Base-by-base conservation (phyloP, 2,113 vertebrate species). In the Cryptotis parvus region DNA sequence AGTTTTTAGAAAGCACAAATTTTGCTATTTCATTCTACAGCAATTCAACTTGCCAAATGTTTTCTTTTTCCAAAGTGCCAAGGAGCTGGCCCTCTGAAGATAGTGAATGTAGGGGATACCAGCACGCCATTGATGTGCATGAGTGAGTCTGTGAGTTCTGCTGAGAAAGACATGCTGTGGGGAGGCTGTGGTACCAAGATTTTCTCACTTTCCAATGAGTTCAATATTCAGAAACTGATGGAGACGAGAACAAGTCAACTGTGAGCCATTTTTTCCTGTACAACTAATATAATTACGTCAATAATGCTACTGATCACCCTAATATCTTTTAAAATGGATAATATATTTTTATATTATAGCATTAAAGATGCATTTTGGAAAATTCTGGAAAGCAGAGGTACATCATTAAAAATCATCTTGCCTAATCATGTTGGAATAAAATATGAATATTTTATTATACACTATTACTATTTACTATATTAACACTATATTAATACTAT, bases 101-200 rank as follows among this genome's bases (percentile, higher is more conserved):
- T 96, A 0, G 33, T 99, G 9, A 95, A 86, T 20, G 92, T 99
- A 78, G 99, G 99, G 43, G 97, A 97, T 79, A 84, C 97, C 79
- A 99, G 96, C 95, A 99, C 99, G 1, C 99, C 99, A 0, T 78
- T 99, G 52, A 97, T 99, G 98, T 99, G 98, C 91, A 79, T 99
- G 95, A 98, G 97, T 0, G 98, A 98, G 92, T 99, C 99, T 0
- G 84, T 89, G 12, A 97, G 97, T 81, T 95, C 98, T 24, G 88
- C 97, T 86, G 99, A 99, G 95, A 98, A 97, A 96, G 97, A 97
- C 80, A 82, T 90, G 0, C 96, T 98, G 90, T 99, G 99, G 99
- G 99, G 98, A 70, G 98, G 98, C 94, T 99, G 99, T 95, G 99
- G 99, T 49, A 98, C 98, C 91, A 99, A 97, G 92, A 96, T 99